phyloP scores from a whole-genome alignment of 2,888 invertebrate genomes.

The Agrochola litura region DNA sequence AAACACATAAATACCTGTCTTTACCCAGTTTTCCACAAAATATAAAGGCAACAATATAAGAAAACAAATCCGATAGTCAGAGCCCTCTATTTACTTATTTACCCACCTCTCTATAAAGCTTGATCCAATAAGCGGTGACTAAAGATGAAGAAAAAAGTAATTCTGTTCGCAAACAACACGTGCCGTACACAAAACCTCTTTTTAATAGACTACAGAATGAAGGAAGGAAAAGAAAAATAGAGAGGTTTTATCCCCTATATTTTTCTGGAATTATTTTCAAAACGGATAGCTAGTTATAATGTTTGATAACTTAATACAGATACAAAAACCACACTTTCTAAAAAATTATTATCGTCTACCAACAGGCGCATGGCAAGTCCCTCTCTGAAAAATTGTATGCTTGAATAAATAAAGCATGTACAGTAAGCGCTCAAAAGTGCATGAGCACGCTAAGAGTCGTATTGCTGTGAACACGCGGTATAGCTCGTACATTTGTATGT shows the following conservation, averaged over 20 bases:
- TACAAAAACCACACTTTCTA: not conserved
- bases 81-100: slow-evolving; percentile 41
- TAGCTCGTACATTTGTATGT: no score
- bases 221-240: not conserved
- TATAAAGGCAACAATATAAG: slow-evolving; percentile 19
- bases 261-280: not conserved
- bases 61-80: slow-evolving; percentile 42
- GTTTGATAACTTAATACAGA: not conserved
- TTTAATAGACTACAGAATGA: slow-evolving; percentile 7
- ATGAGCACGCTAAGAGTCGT: no score
- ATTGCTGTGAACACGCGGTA: no score
- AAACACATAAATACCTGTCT: no score
- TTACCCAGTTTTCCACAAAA: not conserved
- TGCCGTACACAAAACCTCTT: slow-evolving; percentile 2
- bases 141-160: slow-evolving; percentile 31
- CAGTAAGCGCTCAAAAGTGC: no score
- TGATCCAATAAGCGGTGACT: slow-evolving; percentile 47
- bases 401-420: no score
- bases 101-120: slow-evolving; percentile 33
- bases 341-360: not conserved
- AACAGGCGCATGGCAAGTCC: not conserved
- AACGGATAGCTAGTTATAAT: not conserved
- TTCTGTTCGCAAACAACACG: slow-evolving; percentile 33
- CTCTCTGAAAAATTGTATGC: no score
- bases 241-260: not conserved